Conservation (phyloP, 1,140 invertebrate species). For the Rhagoletis zephyria region DNA sequence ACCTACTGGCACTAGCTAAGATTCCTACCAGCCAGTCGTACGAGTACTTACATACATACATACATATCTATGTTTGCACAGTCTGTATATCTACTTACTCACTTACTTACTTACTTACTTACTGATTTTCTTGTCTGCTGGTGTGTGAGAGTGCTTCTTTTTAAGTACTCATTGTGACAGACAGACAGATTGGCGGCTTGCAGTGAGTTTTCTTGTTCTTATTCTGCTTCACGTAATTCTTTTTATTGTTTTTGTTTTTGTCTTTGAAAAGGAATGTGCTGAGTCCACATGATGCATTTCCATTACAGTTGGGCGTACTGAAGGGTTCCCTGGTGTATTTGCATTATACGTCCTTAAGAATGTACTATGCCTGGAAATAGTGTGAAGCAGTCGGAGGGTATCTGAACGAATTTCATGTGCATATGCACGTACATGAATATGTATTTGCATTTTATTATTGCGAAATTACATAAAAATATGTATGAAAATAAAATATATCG, state of each 20-base stretch:
- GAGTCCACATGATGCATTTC: background rate
- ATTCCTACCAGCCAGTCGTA: background rate
- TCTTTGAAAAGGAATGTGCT: background rate
- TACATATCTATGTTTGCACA: too few species aligned
- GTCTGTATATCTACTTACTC: too few species aligned
- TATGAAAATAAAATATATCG: too few species aligned
- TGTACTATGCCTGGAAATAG: too few species aligned
- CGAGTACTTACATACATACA: background rate
- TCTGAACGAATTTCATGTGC: too few species aligned
- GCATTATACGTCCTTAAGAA: background rate
- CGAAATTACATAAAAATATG: too few species aligned
- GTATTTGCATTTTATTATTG: too few species aligned
- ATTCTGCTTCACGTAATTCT: background rate
- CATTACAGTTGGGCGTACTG: background rate
- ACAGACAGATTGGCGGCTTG: slow-evolving; percentile 22
- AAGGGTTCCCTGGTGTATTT: background rate
- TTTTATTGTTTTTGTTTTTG: background rate
- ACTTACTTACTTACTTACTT: too few species aligned
- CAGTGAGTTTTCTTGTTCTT: background rate
- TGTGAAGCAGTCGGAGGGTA: too few species aligned
- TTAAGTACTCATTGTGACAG: background rate
- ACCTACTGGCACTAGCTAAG: background rate
- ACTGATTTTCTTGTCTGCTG: background rate
- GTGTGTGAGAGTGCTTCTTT: background rate
- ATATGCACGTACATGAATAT: too few species aligned